A percentile compares a stretch with the other conserved stretches of the same genome.
These are phyloP conservation scores for Belonocnema kinseyi DNA, from an alignment of 1,140 invertebrate species.

Conservation along the genomic window DNA sequence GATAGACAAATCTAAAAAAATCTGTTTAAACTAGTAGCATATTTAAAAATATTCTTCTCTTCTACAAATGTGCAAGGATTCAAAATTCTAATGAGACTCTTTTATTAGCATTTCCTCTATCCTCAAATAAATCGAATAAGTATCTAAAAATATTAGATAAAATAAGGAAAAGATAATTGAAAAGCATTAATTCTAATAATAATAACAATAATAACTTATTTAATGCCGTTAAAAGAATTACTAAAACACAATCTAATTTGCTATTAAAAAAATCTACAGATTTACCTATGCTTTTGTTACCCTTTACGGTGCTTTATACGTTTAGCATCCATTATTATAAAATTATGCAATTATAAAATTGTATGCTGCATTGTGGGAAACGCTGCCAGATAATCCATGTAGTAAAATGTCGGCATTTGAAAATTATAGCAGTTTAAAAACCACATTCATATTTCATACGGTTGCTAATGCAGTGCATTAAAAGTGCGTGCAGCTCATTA, in stretches of 20 bases:
- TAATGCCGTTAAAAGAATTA: not conserved
- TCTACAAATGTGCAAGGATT: not conserved
- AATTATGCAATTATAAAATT: not conserved
- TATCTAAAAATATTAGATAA: not conserved
- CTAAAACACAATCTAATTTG: not conserved
- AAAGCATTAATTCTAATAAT: not conserved
- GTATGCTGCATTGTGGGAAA: not conserved
- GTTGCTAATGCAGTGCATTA: slow-evolving; percentile 15
- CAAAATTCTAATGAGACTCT: not conserved
- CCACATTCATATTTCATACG: not conserved
- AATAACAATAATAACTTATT: not conserved
- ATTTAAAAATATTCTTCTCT: too few species aligned
- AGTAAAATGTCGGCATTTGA: not conserved
- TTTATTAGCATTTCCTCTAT: not conserved
- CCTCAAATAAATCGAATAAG: too few species aligned
- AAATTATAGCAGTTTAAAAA: slow-evolving; percentile 15
- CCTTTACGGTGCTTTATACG: not conserved
- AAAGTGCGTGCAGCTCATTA: slow-evolving; percentile 21
- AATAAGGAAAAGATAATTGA: not conserved
- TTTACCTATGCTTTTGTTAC: not conserved
- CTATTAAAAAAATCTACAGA: not conserved
- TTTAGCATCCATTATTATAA: slow-evolving; percentile 1
- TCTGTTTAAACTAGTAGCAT: too few species aligned
- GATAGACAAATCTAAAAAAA: too few species aligned
- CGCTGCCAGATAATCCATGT: not conserved